Conservation (phyloP, 1,140 invertebrate genomes). For the Bombus cullumanus region DNA sequence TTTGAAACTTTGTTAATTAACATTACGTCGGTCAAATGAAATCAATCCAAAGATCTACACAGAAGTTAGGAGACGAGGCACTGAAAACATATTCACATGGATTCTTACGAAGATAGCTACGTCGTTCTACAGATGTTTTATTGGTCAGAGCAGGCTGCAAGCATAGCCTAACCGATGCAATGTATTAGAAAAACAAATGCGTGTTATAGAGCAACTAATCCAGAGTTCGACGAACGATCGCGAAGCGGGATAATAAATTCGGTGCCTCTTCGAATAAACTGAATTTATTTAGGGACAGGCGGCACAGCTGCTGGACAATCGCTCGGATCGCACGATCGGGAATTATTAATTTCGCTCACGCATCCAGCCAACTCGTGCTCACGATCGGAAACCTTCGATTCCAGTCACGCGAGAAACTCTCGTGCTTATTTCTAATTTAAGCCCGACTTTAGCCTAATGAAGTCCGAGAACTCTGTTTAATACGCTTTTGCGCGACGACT, state of each 20-base stretch:
- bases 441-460: constrained; percentile 3
- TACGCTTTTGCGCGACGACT: not conserved
- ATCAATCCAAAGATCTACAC: no score
- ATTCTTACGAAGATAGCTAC: not conserved
- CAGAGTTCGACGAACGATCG: constrained; percentile 49
- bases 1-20: no score
- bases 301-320: constrained; percentile 47
- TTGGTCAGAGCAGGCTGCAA: not conserved
- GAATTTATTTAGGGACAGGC: constrained; percentile 53
- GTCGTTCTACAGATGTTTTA: not conserved
- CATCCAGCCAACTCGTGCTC: constrained; percentile 9
- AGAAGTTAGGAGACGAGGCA: no score
- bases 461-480: not conserved
- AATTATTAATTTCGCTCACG: constrained; percentile 64
- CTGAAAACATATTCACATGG: no score
- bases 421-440: constrained; percentile 27
- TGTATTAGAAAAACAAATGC: not conserved
- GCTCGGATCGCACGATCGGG: constrained; percentile 40
- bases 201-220: constrained; percentile 43
- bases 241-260: constrained; percentile 53
- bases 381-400: constrained; percentile 32
- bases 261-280: not conserved
- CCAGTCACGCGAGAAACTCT: constrained; percentile 32
- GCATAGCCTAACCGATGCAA: not conserved
- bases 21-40: no score